Evolutionary conservation across 1,140 invertebrate species (phyloP).

Genomic region (Vollenhovia emeryi): DNA sequence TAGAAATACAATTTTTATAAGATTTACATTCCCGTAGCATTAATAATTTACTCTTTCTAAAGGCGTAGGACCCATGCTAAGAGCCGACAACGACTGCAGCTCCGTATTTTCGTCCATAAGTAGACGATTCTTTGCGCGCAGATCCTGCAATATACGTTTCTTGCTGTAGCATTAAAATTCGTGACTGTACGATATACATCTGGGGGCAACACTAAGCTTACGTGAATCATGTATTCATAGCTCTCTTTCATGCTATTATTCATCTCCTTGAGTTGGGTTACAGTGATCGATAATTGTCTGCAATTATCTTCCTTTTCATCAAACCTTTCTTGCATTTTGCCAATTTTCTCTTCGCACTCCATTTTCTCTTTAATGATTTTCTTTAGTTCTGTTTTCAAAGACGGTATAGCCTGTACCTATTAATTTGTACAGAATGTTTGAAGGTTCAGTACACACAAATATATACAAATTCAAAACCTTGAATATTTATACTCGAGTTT

Average conservation of each 20-base stretch:
- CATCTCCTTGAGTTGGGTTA: not conserved
- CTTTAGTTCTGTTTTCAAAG: constrained; percentile 21
- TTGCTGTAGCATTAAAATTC: not conserved
- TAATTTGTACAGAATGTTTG: not conserved
- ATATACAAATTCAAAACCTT: not conserved
- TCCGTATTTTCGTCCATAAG: constrained; percentile 17
- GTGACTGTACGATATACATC: not conserved
- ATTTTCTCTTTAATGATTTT: constrained; percentile 31
- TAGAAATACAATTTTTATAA: not conserved
- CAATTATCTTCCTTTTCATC: constrained; percentile 23
- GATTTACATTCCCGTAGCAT: not conserved
- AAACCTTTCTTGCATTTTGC: constrained; percentile 1
- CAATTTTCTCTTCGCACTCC: not conserved
- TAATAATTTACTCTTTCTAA: constrained; percentile 36
- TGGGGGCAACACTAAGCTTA: not conserved
- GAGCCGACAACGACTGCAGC: not conserved
- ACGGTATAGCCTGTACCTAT: constrained; percentile 29
- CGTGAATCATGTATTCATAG: constrained; percentile 16
- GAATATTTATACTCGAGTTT: not conserved
- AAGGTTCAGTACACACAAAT: not conserved
- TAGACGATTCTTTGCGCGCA: constrained; percentile 22
- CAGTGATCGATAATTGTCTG: not conserved
- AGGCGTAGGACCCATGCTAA: not conserved
- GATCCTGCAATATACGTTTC: constrained; percentile 1
- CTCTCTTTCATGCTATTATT: not conserved